These are phyloP conservation scores for Zonitis immaculata DNA, from an alignment of 2,888 invertebrate species.

Conservation along the genomic window DNA sequence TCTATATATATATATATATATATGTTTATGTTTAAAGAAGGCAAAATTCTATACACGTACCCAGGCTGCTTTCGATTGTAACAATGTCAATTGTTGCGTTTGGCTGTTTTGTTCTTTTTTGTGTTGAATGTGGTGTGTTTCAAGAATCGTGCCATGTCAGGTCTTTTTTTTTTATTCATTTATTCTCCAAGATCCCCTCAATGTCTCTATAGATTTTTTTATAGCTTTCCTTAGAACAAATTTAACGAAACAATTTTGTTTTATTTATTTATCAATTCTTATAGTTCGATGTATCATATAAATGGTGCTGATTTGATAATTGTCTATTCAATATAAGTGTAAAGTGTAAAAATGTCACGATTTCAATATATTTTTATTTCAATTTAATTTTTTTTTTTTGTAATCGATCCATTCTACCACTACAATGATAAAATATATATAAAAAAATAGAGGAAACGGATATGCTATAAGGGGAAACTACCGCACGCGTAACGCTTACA, in stretches of 20 bases:
- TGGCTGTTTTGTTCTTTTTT: not conserved
- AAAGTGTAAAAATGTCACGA: not conserved
- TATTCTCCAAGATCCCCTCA: not conserved
- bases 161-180: conserved; percentile 6
- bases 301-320: conserved; percentile 1
- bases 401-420: conserved; percentile 3
- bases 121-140: not conserved
- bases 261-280: not conserved
- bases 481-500: conserved; percentile 17
- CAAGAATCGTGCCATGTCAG: conserved; percentile 19
- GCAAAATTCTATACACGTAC: conserved; percentile 1
- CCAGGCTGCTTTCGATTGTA: not conserved
- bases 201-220: too few relatives aligned
- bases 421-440: conserved; percentile 3
- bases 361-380: not conserved
- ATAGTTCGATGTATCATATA: not conserved
- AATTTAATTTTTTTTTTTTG: not conserved
- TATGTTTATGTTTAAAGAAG: not conserved
- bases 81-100: not conserved
- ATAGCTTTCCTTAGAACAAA: not conserved
- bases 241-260: not conserved
- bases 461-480: conserved; percentile 6
- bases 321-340: too few relatives aligned
- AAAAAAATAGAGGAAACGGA: conserved; percentile 8
- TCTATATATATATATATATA: too few relatives aligned